A percentile compares a stretch with the other conserved stretches of the same genome.
Conservation (phyloP, 1,140 invertebrate species). For the Heliothis subflexa region DNA sequence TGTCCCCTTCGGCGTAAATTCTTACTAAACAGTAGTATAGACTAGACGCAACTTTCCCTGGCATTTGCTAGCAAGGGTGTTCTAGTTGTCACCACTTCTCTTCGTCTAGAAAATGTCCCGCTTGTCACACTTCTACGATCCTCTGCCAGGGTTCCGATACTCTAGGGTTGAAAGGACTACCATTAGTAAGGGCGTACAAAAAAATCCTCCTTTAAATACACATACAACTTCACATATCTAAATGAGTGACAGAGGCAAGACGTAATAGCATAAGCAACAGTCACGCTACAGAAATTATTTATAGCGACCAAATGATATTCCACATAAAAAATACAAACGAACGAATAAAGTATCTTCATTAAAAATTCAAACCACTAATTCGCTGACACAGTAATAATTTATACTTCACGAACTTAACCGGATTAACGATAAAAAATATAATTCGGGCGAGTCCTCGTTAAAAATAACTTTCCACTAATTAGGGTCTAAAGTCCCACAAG, state of each 20-base stretch:
- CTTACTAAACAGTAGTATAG: conserved; percentile 25
- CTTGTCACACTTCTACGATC: conserved; percentile 79
- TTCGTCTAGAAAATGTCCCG: conserved; percentile 77
- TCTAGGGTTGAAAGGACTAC: conserved; percentile 58
- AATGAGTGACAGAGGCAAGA: too few relatives aligned
- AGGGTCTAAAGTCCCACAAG: background rate
- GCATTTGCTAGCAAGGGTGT: conserved; percentile 92
- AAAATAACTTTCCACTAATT: conserved; percentile 31
- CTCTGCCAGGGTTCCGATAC: conserved; percentile 76
- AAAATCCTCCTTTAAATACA: too few relatives aligned
- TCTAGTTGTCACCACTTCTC: conserved; percentile 93
- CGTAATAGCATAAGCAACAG: too few relatives aligned
- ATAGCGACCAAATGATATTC: too few relatives aligned
- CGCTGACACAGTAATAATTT: background rate
- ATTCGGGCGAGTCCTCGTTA: background rate
- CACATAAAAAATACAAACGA: too few relatives aligned
- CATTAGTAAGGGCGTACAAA: too few relatives aligned
- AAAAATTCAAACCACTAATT: background rate
- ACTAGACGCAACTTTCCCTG: conserved; percentile 94
- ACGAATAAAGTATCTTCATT: too few relatives aligned
- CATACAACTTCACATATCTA: too few relatives aligned
- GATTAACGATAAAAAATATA: background rate
- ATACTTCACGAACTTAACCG: background rate
- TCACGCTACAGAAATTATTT: too few relatives aligned
- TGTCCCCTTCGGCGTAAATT: conserved; percentile 18